Evolutionary conservation across 2,113 vertebrate species (phyloP).

Genomic region (Copsychus sechellarum): DNA sequence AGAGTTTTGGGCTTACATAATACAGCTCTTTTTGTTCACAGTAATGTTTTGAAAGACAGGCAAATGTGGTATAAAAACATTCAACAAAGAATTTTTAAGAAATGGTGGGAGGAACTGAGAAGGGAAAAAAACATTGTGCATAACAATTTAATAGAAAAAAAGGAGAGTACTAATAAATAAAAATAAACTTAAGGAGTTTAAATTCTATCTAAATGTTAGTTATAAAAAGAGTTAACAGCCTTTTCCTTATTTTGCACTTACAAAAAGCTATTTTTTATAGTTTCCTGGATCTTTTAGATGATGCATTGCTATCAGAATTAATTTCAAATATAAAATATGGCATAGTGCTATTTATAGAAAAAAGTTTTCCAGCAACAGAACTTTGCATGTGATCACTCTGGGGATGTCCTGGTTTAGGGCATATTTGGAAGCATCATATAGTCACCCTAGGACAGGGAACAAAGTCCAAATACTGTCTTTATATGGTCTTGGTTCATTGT

Average conservation of each 20-base stretch:
- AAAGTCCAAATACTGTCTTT: neutral
- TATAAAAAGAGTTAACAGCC: neutral
- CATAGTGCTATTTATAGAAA: neutral
- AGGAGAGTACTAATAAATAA: neutral
- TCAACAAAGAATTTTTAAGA: neutral
- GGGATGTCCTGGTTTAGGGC: too few relatives aligned
- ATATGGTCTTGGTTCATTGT: neutral
- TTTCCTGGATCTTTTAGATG: neutral
- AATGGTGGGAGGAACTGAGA: neutral
- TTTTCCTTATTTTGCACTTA: neutral
- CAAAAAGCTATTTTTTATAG: neutral
- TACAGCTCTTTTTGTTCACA: neutral
- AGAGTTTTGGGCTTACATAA: neutral
- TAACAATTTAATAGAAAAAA: neutral
- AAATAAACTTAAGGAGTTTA: neutral
- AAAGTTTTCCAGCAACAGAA: neutral
- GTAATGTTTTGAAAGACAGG: neutral
- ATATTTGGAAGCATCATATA: too few relatives aligned
- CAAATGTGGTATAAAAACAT: neutral
- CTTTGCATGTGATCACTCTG: neutral
- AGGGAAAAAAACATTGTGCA: neutral
- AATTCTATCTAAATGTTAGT: neutral
- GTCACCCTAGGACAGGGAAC: too few relatives aligned
- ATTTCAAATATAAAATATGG: neutral
- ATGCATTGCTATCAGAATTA: neutral